Evolutionary conservation across 1,140 invertebrate species (phyloP).

Genomic region (Chrysopa pallens): DNA sequence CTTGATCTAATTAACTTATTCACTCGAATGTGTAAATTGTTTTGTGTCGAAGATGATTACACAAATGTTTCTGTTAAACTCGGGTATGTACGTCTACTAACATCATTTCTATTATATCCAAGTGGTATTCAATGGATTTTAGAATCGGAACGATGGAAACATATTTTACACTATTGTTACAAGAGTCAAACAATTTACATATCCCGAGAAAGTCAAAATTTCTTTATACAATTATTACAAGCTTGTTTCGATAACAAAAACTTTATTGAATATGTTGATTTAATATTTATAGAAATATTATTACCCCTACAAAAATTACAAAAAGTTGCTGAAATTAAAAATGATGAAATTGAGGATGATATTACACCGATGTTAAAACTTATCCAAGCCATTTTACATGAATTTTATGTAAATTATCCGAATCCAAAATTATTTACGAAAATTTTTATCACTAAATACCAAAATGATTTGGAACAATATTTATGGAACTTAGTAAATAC

Average conservation of each 20-base stretch:
- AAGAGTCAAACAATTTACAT: constrained; percentile 41
- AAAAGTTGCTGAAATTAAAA: constrained; percentile 22
- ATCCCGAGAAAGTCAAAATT: constrained; percentile 32
- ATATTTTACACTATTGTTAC: constrained; percentile 32
- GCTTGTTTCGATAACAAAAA: too few species aligned
- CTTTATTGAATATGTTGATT: too few species aligned
- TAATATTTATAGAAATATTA: too few species aligned
- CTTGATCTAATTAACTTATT: constrained; percentile 20
- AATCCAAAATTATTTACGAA: constrained; percentile 14
- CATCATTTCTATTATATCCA: constrained; percentile 27
- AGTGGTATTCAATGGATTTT: constrained; percentile 35
- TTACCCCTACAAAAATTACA: too few species aligned
- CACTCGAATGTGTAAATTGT: constrained; percentile 18
- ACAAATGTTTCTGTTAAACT: constrained; percentile 34
- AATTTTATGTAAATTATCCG: constrained; percentile 13
- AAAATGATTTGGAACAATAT: constrained; percentile 12
- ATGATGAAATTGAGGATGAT: constrained; percentile 28
- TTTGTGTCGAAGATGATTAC: constrained; percentile 16
- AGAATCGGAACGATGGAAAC: constrained; percentile 28
- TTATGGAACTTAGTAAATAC: constrained; percentile 19
- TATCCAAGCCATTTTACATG: constrained; percentile 19
- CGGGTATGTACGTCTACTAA: constrained; percentile 34
- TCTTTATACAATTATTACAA: constrained; percentile 29
- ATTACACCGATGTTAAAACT: constrained; percentile 30
- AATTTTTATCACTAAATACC: constrained; percentile 12